Evolutionary conservation across 2,888 invertebrate genomes (phyloP).

Genomic region (Apotomis betuletana): DNA sequence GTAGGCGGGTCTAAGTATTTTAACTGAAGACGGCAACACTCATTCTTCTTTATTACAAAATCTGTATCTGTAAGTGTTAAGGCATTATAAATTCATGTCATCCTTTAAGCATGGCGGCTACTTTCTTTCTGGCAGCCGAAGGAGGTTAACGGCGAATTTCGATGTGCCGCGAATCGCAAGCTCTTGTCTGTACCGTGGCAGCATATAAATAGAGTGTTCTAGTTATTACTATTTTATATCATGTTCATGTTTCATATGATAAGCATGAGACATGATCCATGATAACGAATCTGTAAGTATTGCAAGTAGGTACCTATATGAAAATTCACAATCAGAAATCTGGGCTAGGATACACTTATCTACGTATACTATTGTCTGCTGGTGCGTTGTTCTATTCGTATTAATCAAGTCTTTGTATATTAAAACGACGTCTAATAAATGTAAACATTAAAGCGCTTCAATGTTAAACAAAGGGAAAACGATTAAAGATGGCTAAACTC

Average conservation of each 20-base stretch:
- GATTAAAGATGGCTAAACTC: no score
- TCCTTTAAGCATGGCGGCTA: constrained; percentile 54
- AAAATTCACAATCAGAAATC: no score
- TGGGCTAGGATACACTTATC: no score
- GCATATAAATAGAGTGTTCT: constrained; percentile 62
- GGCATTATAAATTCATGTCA: constrained; percentile 54
- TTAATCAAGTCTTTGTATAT: no score
- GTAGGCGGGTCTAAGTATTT: no score
- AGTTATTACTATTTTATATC: not conserved
- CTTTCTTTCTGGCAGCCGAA: constrained; percentile 77
- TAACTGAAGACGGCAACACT: not conserved
- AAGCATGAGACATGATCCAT: not conserved
- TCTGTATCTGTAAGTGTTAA: constrained; percentile 14
- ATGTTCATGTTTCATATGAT: not conserved
- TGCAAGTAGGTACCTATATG: not conserved
- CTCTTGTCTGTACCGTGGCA: constrained; percentile 53
- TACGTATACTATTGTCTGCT: no score
- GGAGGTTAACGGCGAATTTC: constrained; percentile 76
- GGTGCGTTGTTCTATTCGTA: no score
- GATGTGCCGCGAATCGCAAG: constrained; percentile 73
- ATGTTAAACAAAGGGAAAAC: no score
- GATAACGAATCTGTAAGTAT: not conserved
- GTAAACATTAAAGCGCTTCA: no score
- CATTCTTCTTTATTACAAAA: constrained; percentile 21
- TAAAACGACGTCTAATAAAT: no score